Evolutionary conservation across 2,797 vertebrate genomes (phyloP).

Genomic region (Yasuhikotakia modesta): DNA sequence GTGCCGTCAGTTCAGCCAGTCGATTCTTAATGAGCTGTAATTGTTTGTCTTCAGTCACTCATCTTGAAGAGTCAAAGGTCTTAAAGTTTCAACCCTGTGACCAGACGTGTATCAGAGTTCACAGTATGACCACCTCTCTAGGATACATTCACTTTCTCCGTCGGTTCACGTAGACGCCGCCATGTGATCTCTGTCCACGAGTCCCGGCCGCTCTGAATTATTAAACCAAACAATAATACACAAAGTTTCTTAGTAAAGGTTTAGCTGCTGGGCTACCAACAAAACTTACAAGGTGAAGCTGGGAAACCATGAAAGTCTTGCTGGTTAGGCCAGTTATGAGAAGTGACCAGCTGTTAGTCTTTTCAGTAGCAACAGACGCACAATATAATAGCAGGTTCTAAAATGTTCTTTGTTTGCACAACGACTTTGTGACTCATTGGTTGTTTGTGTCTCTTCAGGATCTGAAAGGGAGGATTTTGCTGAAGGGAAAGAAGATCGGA

Average conservation of each 20-base stretch:
- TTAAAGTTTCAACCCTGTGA: slow-evolving; percentile 19
- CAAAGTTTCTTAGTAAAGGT: background rate
- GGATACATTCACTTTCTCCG: slow-evolving; percentile 50
- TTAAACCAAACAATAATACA: slow-evolving; percentile 52
- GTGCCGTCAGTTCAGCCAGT: background rate
- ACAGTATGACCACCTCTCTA: slow-evolving; percentile 14
- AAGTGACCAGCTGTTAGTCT: background rate
- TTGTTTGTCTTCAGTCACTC: background rate
- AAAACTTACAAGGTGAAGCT: background rate
- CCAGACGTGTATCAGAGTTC: slow-evolving; percentile 4
- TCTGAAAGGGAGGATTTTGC: slow-evolving; percentile 85
- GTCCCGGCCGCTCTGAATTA: slow-evolving; percentile 50
- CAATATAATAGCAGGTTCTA: too few species aligned
- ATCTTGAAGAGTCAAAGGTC: slow-evolving; percentile 14
- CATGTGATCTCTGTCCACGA: slow-evolving; percentile 48
- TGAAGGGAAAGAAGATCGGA: slow-evolving; percentile 91
- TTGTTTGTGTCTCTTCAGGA: slow-evolving; percentile 72
- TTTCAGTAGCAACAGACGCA: background rate
- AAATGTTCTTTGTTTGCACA: background rate
- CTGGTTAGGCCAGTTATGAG: too few species aligned
- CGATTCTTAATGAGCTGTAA: background rate
- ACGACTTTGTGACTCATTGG: background rate
- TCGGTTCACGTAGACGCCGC: background rate
- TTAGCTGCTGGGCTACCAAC: background rate
- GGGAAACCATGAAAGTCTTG: background rate